These are phyloP conservation scores for Siniperca chuatsi DNA, from an alignment of 2,113 vertebrate species.

Conservation along the genomic window DNA sequence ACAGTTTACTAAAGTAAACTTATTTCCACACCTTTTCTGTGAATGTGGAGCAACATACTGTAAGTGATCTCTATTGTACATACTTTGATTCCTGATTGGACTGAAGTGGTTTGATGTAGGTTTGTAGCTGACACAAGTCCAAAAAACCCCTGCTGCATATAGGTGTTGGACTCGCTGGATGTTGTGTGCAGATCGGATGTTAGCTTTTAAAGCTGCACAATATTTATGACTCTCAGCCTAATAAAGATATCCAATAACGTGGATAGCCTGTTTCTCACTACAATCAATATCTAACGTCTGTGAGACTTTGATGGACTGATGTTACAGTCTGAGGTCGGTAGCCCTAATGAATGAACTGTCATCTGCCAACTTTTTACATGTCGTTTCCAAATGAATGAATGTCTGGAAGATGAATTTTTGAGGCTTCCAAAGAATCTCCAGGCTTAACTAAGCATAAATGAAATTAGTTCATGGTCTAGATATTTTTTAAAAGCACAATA, in stretches of 20 bases:
- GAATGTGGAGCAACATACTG: background rate
- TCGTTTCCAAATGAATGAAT: conserved; percentile 20
- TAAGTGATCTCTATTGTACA: background rate
- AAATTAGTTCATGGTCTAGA: accelerated
- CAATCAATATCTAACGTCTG: background rate
- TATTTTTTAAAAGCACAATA: background rate
- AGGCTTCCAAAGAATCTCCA: accelerated
- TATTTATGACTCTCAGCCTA: background rate
- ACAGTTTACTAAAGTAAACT: background rate
- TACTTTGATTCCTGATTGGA: background rate
- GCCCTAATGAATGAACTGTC: background rate
- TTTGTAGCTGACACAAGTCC: background rate
- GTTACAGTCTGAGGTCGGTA: background rate
- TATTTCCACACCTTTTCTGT: background rate
- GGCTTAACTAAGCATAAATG: background rate
- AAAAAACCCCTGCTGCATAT: background rate
- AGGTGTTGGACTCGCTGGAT: background rate
- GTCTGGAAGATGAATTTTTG: background rate
- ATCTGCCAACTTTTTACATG: background rate
- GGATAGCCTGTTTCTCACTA: background rate
- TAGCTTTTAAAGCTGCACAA: background rate
- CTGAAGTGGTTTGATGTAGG: background rate
- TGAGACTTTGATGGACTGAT: background rate
- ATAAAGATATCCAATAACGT: background rate
- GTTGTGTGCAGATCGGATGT: background rate